Conservation (phyloP, 2,888 invertebrate genomes). For the Chrysolina oricalcia region DNA sequence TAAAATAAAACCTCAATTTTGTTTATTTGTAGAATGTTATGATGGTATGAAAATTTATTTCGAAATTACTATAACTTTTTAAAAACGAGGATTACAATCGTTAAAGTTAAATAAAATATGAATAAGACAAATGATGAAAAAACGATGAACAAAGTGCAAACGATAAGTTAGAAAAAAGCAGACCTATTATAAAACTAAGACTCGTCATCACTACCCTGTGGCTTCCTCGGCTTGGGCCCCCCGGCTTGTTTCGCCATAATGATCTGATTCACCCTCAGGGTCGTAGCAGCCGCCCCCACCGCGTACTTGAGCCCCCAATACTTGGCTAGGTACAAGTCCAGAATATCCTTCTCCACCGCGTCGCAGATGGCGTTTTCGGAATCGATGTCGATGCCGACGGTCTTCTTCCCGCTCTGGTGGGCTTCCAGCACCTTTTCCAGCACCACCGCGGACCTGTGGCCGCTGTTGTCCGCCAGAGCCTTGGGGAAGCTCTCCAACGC, state of each 20-base stretch:
- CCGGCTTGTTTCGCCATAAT: constrained; percentile 99
- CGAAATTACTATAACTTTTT: no score
- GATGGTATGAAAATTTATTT: no score
- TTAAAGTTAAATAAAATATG: neutral
- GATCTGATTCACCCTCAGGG: constrained; percentile 96
- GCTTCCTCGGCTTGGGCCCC: constrained; percentile 87
- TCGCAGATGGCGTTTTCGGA: constrained; percentile 84
- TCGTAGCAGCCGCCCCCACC: constrained; percentile 92
- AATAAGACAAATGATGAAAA: neutral
- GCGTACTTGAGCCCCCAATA: constrained; percentile 97
- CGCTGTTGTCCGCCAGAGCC: constrained; percentile 95
- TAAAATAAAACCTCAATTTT: no score
- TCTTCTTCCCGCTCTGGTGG: constrained; percentile 82
- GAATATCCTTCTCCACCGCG: constrained; percentile 83
- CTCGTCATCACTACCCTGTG: constrained; percentile 83
- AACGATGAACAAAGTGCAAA: neutral
- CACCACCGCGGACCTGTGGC: constrained; percentile 89
- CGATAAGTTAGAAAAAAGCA: neutral
- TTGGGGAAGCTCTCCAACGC: constrained; percentile 94
- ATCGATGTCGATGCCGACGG: constrained; percentile 89
- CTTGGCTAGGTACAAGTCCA: constrained; percentile 90
- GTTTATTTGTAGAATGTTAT: no score
- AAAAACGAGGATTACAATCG: neutral
- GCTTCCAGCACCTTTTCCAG: constrained; percentile 92
- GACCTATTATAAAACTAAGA: constrained; percentile 54